A percentile compares a stretch with the other conserved stretches of the same genome.
phyloP scores from a whole-genome alignment of 2,113 vertebrate species.

The Gymnocephalus cernua region DNA sequence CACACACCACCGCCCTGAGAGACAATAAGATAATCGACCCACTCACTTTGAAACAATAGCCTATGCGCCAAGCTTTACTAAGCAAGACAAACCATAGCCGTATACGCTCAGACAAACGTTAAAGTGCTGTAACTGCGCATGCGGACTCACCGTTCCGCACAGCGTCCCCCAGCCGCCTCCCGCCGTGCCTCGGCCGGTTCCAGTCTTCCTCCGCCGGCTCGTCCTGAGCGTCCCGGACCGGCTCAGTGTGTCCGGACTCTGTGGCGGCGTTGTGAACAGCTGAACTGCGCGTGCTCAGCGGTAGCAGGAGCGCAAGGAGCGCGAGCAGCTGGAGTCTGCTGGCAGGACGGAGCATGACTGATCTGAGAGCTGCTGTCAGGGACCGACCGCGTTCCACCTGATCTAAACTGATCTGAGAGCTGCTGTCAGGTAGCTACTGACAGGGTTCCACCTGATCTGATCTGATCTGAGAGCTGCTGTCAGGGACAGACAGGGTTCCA shows the following conservation, averaged over 20 bases:
- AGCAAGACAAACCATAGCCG: neutral
- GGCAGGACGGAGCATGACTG: slow-evolving; percentile 61
- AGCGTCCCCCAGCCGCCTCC: slow-evolving; percentile 45
- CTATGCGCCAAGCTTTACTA: neutral
- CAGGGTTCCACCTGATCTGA: no score
- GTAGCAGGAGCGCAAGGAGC: slow-evolving; percentile 46
- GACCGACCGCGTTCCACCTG: no score
- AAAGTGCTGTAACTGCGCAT: neutral
- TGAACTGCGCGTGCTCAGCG: slow-evolving; percentile 57
- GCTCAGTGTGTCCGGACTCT: slow-evolving; percentile 43
- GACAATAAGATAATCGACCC: neutral
- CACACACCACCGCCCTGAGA: neutral
- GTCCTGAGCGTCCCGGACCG: slow-evolving; percentile 1
- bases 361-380: neutral
- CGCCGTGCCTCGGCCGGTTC: slow-evolving; percentile 78
- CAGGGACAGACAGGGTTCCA: no score
- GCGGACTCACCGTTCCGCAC: slow-evolving; percentile 65
- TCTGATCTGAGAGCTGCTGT: no score
- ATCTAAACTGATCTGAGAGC: no score
- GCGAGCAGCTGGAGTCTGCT: slow-evolving; percentile 51
- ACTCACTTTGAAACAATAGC: neutral
- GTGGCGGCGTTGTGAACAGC: slow-evolving; percentile 78
- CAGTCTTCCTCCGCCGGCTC: slow-evolving; percentile 47
- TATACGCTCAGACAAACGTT: no score
- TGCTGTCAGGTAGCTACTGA: no score